Conservation (phyloP, 2,113 vertebrate species). For the Tychaedon coryphoeus region DNA sequence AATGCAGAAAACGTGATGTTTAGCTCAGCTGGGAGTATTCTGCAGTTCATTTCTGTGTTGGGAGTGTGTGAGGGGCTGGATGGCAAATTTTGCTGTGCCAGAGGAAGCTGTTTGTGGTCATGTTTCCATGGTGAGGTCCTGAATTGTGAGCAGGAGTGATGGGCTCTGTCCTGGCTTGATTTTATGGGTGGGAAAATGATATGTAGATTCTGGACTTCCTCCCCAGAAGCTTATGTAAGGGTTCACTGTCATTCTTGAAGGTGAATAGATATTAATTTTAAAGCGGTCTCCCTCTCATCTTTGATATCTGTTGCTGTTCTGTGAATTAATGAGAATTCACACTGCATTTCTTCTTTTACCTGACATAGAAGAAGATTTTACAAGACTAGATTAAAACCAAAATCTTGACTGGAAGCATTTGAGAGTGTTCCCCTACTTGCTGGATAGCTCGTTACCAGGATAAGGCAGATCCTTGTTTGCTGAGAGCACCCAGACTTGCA, state of each 20-base stretch:
- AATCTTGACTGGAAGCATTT: not conserved
- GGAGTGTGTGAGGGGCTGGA: not conserved
- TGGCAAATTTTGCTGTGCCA: not conserved
- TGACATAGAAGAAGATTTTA: not conserved
- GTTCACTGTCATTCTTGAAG: not conserved
- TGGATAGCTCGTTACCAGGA: not conserved
- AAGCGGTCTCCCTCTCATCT: not conserved
- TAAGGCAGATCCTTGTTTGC: not conserved
- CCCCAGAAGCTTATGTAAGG: not conserved
- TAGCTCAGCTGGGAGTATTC: not conserved
- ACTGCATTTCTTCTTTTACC: not conserved
- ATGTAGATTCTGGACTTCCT: not conserved
- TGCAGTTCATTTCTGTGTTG: not conserved
- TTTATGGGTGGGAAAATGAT: not conserved
- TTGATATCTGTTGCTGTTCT: not conserved
- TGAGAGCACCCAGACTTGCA: not conserved
- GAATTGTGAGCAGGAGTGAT: not conserved
- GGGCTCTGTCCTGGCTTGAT: not conserved
- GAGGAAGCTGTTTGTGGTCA: not conserved
- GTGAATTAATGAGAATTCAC: not conserved
- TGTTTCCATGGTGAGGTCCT: not conserved
- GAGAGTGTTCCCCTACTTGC: not conserved
- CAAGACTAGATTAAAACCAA: not conserved
- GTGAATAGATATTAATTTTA: not conserved
- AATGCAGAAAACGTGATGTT: not conserved